Conservation (phyloP, 2,888 invertebrate genomes). For the Microdon myrmicae region DNA sequence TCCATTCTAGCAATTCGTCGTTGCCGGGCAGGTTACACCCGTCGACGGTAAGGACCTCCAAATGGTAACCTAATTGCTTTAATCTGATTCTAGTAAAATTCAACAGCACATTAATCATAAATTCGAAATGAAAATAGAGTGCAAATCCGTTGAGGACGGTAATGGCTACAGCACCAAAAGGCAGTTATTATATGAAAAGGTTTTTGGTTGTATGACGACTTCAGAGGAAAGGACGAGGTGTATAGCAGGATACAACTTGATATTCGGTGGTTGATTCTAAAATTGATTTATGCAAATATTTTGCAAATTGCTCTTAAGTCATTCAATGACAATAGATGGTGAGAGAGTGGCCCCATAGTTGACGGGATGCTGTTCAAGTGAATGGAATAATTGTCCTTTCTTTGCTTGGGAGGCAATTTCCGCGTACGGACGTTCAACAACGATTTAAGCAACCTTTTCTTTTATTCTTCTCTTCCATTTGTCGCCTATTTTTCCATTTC, state of each 20-base stretch:
- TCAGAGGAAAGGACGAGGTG: not conserved
- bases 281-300: constrained; percentile 52
- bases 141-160: not conserved
- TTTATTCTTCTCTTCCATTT: too few relatives aligned
- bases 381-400: constrained; percentile 21
- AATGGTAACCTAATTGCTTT: constrained; percentile 42
- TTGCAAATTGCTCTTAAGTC: constrained; percentile 50
- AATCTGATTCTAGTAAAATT: constrained; percentile 48
- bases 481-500: too few relatives aligned
- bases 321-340: constrained; percentile 11
- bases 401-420: constrained; percentile 32
- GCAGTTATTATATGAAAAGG: too few relatives aligned
- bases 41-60: too few relatives aligned
- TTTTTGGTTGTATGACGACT: too few relatives aligned
- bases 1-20: too few relatives aligned
- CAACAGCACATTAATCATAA: constrained; percentile 49
- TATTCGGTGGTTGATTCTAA: constrained; percentile 47
- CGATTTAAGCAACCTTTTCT: not conserved
- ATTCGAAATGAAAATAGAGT: constrained; percentile 22
- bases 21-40: too few relatives aligned
- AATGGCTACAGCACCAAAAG: too few relatives aligned
- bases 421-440: constrained; percentile 5
- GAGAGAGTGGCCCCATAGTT: too few relatives aligned
- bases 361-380: constrained; percentile 10
- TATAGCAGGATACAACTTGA: constrained; percentile 18